Conservation (phyloP, 2,797 vertebrate species). For the Odontamblyopus rebecca region DNA sequence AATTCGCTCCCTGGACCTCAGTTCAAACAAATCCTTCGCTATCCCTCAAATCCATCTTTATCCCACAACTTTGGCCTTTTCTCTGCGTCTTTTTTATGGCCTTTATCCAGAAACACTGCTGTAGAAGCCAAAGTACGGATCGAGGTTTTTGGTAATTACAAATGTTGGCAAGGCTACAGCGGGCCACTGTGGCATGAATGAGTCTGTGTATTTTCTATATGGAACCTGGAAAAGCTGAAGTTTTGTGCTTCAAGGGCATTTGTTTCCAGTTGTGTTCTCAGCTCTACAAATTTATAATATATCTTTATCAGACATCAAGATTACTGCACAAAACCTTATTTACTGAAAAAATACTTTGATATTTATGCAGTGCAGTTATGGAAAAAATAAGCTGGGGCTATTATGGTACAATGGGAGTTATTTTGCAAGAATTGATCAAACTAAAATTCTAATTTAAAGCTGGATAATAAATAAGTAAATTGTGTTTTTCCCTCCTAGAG, state of each 20-base stretch:
- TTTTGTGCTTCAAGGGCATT: slow-evolving; percentile 11
- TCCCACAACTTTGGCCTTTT: slow-evolving; percentile 13
- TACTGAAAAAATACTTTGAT: not conserved
- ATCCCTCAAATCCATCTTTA: slow-evolving; percentile 6
- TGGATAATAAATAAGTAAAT: too few relatives aligned
- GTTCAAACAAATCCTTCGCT: slow-evolving; percentile 23
- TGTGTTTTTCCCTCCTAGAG: too few relatives aligned
- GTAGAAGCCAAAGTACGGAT: slow-evolving; percentile 13
- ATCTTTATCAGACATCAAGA: slow-evolving; percentile 19
- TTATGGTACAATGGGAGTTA: too few relatives aligned
- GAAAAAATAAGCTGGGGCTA: not conserved
- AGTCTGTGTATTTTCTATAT: not conserved
- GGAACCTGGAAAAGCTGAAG: not conserved
- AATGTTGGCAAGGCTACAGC: slow-evolving; percentile 8
- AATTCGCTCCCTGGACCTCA: slow-evolving; percentile 1
- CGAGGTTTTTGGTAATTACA: slow-evolving; percentile 27
- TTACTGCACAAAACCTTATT: too few relatives aligned
- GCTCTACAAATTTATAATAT: not conserved
- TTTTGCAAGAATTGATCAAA: too few relatives aligned
- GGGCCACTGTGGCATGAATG: not conserved
- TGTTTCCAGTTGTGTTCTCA: slow-evolving; percentile 18
- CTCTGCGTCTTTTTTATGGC: slow-evolving; percentile 10
- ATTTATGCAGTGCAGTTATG: not conserved
- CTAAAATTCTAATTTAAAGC: too few relatives aligned
- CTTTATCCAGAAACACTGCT: slow-evolving; percentile 13